Percentiles rank a stretch among this genome's conserved stretches.
Evolutionary conservation across 2,797 vertebrate genomes (phyloP).

Genomic region (Parotocinclus haroldoi): DNA sequence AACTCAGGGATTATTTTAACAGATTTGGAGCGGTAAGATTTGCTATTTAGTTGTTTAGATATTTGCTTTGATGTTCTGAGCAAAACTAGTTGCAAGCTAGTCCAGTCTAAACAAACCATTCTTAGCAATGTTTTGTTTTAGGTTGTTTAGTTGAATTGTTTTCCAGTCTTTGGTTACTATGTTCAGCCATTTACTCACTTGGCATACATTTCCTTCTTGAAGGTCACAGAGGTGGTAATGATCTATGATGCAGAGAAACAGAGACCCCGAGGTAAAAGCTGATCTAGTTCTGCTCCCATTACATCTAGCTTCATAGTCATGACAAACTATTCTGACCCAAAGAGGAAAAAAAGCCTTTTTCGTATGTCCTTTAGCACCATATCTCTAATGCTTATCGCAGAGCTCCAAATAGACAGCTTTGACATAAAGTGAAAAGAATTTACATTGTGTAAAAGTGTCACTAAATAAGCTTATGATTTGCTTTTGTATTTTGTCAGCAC

Average conservation of each 20-base stretch:
- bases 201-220: slow-evolving; percentile 44
- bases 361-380: slow-evolving; percentile 27
- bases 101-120: too few species aligned
- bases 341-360: slow-evolving; percentile 52
- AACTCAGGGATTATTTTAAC: slow-evolving; percentile 99
- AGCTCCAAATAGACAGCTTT: slow-evolving; percentile 38
- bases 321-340: slow-evolving; percentile 93
- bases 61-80: background rate
- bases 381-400: slow-evolving; percentile 35
- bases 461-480: slow-evolving; percentile 36
- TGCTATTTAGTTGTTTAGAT: slow-evolving; percentile 3
- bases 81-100: background rate
- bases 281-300: slow-evolving; percentile 77
- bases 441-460: slow-evolving; percentile 40
- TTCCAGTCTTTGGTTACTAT: slow-evolving; percentile 7
- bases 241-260: slow-evolving; percentile 99
- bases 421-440: slow-evolving; percentile 43
- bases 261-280: slow-evolving; percentile 99
- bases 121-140: too few species aligned
- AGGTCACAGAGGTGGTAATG: slow-evolving; percentile 99
- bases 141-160: too few species aligned
- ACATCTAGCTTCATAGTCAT: slow-evolving; percentile 79
- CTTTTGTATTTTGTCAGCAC: background rate
- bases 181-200: slow-evolving; percentile 16
- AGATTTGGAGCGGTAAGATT: slow-evolving; percentile 99